A percentile compares a stretch with the other conserved stretches of the same genome.
These are phyloP conservation scores for Aselliscus stoliczkanus DNA, from an alignment of 2,797 vertebrate species.

Conservation along the genomic window DNA sequence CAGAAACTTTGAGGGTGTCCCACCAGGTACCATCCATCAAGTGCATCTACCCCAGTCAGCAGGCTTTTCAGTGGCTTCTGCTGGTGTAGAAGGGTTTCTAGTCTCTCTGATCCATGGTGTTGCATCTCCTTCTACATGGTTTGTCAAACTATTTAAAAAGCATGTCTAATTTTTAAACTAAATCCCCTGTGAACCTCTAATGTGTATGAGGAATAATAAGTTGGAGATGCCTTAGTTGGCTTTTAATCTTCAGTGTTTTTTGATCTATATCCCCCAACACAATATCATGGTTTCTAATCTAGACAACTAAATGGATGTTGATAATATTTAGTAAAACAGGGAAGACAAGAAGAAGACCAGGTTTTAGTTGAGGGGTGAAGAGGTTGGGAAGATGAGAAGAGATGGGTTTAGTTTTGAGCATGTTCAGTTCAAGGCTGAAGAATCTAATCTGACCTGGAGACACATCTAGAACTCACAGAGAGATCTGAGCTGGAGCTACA, in stretches of 20 bases:
- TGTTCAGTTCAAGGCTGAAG: not conserved
- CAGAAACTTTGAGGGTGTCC: not conserved
- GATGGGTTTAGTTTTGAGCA: not conserved
- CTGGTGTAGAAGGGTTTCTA: not conserved
- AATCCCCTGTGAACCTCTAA: not conserved
- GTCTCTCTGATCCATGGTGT: not conserved
- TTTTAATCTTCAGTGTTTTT: not conserved
- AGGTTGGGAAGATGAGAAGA: not conserved
- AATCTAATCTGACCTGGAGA: not conserved
- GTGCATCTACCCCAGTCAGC: accelerated
- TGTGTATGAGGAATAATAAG: not conserved
- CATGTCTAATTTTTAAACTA: not conserved
- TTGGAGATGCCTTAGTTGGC: not conserved
- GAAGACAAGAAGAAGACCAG: not conserved
- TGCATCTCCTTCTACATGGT: not conserved
- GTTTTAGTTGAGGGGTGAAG: not conserved
- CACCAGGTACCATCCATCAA: not conserved
- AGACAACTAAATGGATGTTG: not conserved
- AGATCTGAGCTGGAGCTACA: not conserved
- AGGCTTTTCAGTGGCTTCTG: not conserved
- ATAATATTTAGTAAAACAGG: not conserved
- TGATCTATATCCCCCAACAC: not conserved
- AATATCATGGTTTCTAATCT: not conserved
- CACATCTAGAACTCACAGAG: not conserved
- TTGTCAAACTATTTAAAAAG: not conserved